Evolutionary conservation across 2,797 vertebrate genomes (phyloP).

Genomic region (Pyrrhura leucotis): DNA sequence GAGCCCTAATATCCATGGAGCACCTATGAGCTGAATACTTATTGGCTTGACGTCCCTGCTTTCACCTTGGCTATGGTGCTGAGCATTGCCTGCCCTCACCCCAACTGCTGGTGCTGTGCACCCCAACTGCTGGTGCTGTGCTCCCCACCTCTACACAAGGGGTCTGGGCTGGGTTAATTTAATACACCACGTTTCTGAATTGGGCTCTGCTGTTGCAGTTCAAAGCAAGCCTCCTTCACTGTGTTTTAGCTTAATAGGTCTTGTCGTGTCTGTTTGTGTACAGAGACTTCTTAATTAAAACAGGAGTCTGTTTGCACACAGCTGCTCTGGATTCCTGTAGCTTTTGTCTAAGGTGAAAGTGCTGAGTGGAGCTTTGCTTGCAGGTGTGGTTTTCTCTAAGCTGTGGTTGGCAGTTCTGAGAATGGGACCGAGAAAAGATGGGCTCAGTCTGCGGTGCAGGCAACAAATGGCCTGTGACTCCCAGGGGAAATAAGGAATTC

Average conservation of each 20-base stretch:
- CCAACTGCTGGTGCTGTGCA: fast-evolving
- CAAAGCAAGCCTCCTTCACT: not conserved
- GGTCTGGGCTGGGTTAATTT: not conserved
- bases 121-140: fast-evolving
- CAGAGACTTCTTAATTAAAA: not conserved
- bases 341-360: not conserved
- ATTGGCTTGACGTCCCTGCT: fast-evolving
- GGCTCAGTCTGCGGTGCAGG: fast-evolving
- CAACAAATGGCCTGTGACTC: fast-evolving
- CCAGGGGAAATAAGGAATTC: fast-evolving
- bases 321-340: not conserved
- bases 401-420: not conserved
- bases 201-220: not conserved
- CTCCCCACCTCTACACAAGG: fast-evolving
- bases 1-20: not conserved
- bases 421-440: not conserved
- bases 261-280: not conserved
- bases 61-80: fast-evolving
- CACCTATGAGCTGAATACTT: not conserved
- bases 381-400: not conserved
- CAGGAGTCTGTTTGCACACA: not conserved
- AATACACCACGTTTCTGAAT: fast-evolving
- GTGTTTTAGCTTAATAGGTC: not conserved
- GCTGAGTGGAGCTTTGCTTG: not conserved
- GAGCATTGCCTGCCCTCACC: fast-evolving